Evolutionary conservation across 2,797 vertebrate species (phyloP).

Genomic region (Carcharodon carcharias): DNA sequence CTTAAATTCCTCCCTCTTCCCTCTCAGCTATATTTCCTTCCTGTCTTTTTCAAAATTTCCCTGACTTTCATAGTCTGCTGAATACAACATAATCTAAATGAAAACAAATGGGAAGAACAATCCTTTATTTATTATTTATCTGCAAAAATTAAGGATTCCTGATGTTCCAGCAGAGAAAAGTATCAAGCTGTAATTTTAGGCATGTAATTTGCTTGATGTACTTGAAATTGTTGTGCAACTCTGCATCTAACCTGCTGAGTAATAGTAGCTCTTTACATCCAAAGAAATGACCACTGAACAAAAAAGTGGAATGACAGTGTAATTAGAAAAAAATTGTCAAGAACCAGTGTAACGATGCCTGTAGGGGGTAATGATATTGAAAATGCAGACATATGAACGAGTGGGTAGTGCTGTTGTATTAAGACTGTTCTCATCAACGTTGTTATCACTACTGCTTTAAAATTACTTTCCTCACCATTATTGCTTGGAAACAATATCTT

Average conservation of each 20-base stretch:
- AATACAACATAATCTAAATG: background rate
- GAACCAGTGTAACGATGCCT: conserved; percentile 35
- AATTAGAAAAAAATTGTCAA: conserved; percentile 35
- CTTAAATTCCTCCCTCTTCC: background rate
- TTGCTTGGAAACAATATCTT: conserved; percentile 68
- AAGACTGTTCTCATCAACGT: conserved; percentile 55
- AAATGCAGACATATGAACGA: conserved; percentile 47
- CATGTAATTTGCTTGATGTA: conserved; percentile 20
- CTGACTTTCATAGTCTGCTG: background rate
- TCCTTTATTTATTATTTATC: conserved; percentile 30
- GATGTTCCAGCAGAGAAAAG: background rate
- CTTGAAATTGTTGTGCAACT: background rate
- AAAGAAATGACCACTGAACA: conserved; percentile 30
- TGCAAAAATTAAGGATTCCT: background rate
- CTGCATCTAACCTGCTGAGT: background rate
- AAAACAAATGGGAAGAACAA: background rate
- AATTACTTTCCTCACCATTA: conserved; percentile 63
- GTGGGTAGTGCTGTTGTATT: conserved; percentile 43
- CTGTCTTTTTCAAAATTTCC: background rate
- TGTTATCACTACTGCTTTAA: conserved; percentile 63
- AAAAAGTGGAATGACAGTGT: conserved; percentile 37
- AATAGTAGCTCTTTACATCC: background rate
- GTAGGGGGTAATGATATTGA: conserved; percentile 38
- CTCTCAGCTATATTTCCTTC: background rate
- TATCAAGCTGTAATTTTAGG: background rate